Evolutionary conservation across 2,888 invertebrate species (phyloP).

Genomic region (Dyspetes luteomarginatus): DNA sequence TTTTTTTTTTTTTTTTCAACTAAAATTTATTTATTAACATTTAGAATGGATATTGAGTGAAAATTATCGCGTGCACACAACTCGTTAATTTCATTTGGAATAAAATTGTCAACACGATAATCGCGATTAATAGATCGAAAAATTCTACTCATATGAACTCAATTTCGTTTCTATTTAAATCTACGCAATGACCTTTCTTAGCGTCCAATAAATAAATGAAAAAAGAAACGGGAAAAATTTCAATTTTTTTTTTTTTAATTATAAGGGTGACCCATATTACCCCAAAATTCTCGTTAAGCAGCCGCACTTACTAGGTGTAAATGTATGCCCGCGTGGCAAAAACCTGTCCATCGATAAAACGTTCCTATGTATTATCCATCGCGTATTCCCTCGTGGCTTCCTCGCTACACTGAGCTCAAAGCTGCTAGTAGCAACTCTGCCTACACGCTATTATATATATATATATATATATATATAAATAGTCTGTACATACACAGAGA

Average conservation of each 20-base stretch:
- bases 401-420: constrained; percentile 36
- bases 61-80: no score
- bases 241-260: background rate
- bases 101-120: no score
- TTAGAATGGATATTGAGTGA: no score
- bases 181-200: no score
- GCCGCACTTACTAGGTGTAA: background rate
- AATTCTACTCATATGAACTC: no score
- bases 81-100: no score
- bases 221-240: background rate
- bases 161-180: no score
- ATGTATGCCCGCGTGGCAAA: constrained; percentile 39
- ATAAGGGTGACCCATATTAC: constrained; percentile 24
- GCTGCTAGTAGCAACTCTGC: constrained; percentile 15
- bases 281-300: constrained; percentile 30
- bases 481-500: constrained; percentile 7
- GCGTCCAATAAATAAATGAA: no score
- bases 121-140: no score
- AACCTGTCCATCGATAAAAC: constrained; percentile 59
- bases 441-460: background rate
- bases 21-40: no score
- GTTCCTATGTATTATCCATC: constrained; percentile 44
- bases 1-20: no score
- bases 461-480: background rate
- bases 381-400: constrained; percentile 47